phyloP scores from a whole-genome alignment of 2,797 vertebrate species.

The Eptatretus atami region DNA sequence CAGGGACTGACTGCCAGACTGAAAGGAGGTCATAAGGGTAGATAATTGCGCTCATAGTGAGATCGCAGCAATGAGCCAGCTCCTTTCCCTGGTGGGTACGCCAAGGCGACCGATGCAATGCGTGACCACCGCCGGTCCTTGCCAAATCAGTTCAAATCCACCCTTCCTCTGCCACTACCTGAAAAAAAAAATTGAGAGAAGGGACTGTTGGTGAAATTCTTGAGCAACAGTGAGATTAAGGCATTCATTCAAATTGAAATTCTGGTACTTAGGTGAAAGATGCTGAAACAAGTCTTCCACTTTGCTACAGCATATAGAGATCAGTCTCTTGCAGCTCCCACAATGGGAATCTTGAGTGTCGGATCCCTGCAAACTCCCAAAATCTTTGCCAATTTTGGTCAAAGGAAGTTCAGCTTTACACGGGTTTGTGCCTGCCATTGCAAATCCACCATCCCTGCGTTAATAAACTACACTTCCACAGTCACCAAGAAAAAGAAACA shows the following conservation, averaged over 20 bases:
- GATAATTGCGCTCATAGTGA: constrained; percentile 72
- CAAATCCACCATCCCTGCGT: too few relatives aligned
- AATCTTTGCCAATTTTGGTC: constrained; percentile 94
- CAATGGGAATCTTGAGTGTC: constrained; percentile 68
- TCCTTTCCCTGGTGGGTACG: constrained; percentile 59
- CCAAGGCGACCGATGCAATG: constrained; percentile 54
- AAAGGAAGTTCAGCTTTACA: constrained; percentile 72
- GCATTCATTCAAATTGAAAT: too few relatives aligned
- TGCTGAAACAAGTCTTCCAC: constrained; percentile 14
- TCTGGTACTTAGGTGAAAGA: not conserved
- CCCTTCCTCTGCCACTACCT: constrained; percentile 79
- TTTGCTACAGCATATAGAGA: constrained; percentile 76
- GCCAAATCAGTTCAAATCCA: constrained; percentile 53
- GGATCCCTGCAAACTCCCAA: constrained; percentile 87
- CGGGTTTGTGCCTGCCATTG: constrained; percentile 59
- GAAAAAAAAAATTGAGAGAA: constrained; percentile 7
- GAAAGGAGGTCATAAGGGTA: constrained; percentile 94
- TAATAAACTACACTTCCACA: constrained; percentile 6
- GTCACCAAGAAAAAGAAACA: constrained; percentile 3
- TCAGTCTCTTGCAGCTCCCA: constrained; percentile 78
- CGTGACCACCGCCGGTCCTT: constrained; percentile 95
- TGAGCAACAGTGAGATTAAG: too few relatives aligned
- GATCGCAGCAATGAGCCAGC: constrained; percentile 50
- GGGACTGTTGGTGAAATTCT: too few relatives aligned
- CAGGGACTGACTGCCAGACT: constrained; percentile 60